Conservation (phyloP, 2,888 invertebrate species). For the Horisme vitalbata region DNA sequence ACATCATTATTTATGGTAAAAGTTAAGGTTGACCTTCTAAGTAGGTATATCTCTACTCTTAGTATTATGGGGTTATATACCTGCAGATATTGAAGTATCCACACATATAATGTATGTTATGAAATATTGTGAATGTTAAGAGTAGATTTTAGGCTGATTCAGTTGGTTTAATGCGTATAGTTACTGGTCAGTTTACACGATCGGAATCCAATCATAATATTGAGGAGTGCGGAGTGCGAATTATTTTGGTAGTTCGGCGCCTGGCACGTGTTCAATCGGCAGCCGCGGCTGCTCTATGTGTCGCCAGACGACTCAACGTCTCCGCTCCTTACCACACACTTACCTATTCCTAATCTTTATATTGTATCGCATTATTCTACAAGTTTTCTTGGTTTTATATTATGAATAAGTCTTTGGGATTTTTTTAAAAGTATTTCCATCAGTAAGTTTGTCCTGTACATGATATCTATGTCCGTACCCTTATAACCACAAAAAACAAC, state of each 20-base stretch:
- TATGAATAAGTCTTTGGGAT: too few relatives aligned
- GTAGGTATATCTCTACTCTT: too few relatives aligned
- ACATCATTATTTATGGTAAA: constrained; percentile 13
- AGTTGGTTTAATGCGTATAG: neutral
- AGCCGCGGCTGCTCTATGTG: constrained; percentile 44
- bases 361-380: too few relatives aligned
- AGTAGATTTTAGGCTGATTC: neutral
- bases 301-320: constrained; percentile 51
- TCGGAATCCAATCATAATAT: constrained; percentile 47
- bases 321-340: constrained; percentile 45
- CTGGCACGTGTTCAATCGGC: constrained; percentile 72
- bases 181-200: constrained; percentile 17
- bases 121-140: constrained; percentile 2
- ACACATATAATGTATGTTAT: too few relatives aligned
- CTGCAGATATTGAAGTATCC: too few relatives aligned
- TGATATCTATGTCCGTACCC: too few relatives aligned
- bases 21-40: constrained; percentile 14
- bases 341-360: constrained; percentile 34
- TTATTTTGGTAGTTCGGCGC: constrained; percentile 72
- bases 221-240: constrained; percentile 60
- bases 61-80: too few relatives aligned
- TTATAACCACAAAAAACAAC: too few relatives aligned
- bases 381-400: too few relatives aligned
- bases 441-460: too few relatives aligned
- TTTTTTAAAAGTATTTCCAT: too few relatives aligned